Conservation (phyloP, 1,140 invertebrate genomes). For the Zaprionus ghesquierei region DNA sequence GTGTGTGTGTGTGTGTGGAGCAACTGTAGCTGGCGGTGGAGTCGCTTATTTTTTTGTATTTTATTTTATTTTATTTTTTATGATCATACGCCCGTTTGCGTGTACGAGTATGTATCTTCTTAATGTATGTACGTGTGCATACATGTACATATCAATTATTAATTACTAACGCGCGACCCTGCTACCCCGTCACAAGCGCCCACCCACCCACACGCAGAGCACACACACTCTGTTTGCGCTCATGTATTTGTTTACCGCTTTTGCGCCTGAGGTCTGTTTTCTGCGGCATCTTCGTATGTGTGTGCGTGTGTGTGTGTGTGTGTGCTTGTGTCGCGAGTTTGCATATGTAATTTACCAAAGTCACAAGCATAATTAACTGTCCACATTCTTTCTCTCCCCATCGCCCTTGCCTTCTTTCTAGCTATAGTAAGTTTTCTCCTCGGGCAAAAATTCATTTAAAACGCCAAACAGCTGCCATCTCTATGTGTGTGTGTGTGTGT, state of each 20-base stretch:
- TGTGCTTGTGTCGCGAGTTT: neutral
- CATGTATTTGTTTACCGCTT: constrained; percentile 37
- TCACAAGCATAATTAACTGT: constrained; percentile 65
- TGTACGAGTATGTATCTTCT: neutral
- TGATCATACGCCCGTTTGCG: constrained; percentile 22
- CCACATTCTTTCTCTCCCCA: constrained; percentile 26
- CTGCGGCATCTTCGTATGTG: neutral
- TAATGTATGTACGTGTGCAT: constrained; percentile 1
- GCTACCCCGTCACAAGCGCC: neutral
- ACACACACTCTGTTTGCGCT: constrained; percentile 21
- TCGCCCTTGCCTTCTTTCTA: too few species aligned
- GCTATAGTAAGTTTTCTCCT: neutral
- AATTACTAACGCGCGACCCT: constrained; percentile 30
- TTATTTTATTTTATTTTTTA: constrained; percentile 46
- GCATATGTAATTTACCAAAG: constrained; percentile 28
- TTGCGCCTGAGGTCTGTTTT: constrained; percentile 36
- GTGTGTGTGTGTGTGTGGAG: neutral
- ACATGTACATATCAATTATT: constrained; percentile 38
- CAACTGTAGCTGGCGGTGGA: constrained; percentile 14
- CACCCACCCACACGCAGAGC: neutral
- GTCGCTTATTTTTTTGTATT: too few species aligned
- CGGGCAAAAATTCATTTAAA: constrained; percentile 12
- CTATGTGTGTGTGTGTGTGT: neutral
- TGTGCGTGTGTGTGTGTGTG: neutral
- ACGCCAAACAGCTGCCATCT: constrained; percentile 30